phyloP scores from a whole-genome alignment of 2,888 invertebrate species.

The Dyspetes luteomarginatus region DNA sequence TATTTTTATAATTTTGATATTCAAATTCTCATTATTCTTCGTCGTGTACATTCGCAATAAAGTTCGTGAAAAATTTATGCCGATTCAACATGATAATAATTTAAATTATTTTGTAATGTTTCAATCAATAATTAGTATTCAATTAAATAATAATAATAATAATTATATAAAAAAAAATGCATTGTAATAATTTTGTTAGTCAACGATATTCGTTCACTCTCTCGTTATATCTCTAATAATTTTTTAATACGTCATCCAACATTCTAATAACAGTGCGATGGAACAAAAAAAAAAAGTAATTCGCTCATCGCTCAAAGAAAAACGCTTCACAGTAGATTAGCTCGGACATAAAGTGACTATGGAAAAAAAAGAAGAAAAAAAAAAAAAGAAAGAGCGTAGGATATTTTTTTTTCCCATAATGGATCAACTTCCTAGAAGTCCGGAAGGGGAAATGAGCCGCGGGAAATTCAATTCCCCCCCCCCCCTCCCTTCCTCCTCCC shows the following conservation, averaged over 20 bases:
- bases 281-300: background rate
- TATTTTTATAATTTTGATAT: too few species aligned
- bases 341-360: background rate
- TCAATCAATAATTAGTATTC: too few species aligned
- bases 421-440: conserved; percentile 7
- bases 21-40: too few species aligned
- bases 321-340: background rate
- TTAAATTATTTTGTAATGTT: too few species aligned
- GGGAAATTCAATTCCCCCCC: conserved; percentile 20
- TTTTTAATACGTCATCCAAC: background rate
- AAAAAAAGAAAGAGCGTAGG: background rate
- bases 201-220: too few species aligned
- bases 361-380: background rate
- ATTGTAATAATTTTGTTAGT: too few species aligned
- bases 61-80: too few species aligned
- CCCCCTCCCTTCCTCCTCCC: too few species aligned
- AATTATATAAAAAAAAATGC: too few species aligned
- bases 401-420: background rate
- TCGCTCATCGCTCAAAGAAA: background rate
- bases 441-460: conserved; percentile 8
- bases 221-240: background rate
- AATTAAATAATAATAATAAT: too few species aligned
- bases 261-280: background rate
- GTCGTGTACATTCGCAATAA: too few species aligned
- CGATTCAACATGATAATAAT: too few species aligned